phyloP scores from a whole-genome alignment of 2,888 invertebrate genomes.

The Tromatobia lineatoria region DNA sequence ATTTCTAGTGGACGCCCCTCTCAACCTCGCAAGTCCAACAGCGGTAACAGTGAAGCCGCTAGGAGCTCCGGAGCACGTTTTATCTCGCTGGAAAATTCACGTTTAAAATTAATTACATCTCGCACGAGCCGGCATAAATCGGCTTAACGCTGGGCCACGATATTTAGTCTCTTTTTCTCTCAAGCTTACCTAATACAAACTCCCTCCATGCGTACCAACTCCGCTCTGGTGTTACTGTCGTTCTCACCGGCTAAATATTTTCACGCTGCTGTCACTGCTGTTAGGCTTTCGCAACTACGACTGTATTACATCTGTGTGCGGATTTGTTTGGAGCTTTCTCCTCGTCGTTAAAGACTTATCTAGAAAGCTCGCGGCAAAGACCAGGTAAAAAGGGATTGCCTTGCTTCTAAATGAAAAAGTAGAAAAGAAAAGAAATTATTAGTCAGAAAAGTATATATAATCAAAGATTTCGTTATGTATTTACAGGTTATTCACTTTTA shows the following conservation, averaged over 20 bases:
- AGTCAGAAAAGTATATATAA: background rate
- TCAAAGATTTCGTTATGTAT: too few species aligned
- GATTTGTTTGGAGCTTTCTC: background rate
- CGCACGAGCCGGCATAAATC: slow-evolving; percentile 74
- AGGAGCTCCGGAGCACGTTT: slow-evolving; percentile 46
- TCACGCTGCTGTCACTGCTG: background rate
- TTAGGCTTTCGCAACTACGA: background rate
- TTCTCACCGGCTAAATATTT: slow-evolving; percentile 9
- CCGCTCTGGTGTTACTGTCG: background rate
- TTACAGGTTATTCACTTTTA: too few species aligned
- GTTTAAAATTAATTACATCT: slow-evolving; percentile 79
- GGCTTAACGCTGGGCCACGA: slow-evolving; percentile 74
- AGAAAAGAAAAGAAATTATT: too few species aligned
- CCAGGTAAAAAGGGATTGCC: too few species aligned
- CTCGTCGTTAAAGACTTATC: slow-evolving; percentile 4
- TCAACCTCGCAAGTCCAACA: background rate
- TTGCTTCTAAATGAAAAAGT: too few species aligned
- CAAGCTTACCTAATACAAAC: slow-evolving; percentile 30
- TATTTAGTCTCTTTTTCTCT: slow-evolving; percentile 32
- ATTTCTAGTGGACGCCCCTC: slow-evolving; percentile 1
- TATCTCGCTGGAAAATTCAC: slow-evolving; percentile 72
- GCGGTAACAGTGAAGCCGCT: slow-evolving; percentile 21
- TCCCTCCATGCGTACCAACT: slow-evolving; percentile 28
- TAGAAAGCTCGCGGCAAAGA: too few species aligned
- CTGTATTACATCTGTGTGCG: background rate